Evolutionary conservation across 2,888 invertebrate species (phyloP), one percentile per base, ranked within the genome.

Genomic region (Drosophila hamatofila): DNA sequence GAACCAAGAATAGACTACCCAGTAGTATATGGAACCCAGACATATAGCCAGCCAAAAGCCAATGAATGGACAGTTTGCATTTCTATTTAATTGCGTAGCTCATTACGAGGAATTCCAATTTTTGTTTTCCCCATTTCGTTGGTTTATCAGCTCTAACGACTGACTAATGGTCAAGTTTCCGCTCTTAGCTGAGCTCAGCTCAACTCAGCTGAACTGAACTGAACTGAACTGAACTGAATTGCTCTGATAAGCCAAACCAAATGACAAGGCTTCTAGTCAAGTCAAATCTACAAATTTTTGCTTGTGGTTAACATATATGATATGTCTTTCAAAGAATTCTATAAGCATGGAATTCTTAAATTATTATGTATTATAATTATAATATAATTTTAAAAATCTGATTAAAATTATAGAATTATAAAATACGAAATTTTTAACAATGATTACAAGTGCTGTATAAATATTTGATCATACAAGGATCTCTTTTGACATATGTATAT

Each of bases 51-150:
- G 44, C 23, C 42, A 33, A 56, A 23, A 25, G 66, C 56, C 69
- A 42, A 65, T 51, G 51, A 44, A 25, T 59, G 80, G 70, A 63
- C 70, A 79, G 78, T 78, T 78, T 75, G 76, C 83, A 79, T 80
- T 82, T 44, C 67, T 27, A 61, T 75, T 81, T 54, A 63, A 78
- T 65, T 57, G 62, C 63, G 62, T 72, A 35, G 48, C 65, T 61
- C 54, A 21, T 58, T 37, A 27, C 41, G 41, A 42, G 58, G 35
- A 61, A 80, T 71, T 64, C 42, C 56, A 25, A 37, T 46, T 71
- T 54, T n/a, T 54, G 12, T 54, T 27, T 18, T 25, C 35, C 35
- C 35, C 23, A 37, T 39, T 54, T 54, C 35, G n/a, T 33, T 4
- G 9, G 49, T 78, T 75, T 75, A 75, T 75, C 75, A 75, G 62